Evolutionary conservation across 2,888 invertebrate species (phyloP).

Genomic region (Antheraea yamamai): DNA sequence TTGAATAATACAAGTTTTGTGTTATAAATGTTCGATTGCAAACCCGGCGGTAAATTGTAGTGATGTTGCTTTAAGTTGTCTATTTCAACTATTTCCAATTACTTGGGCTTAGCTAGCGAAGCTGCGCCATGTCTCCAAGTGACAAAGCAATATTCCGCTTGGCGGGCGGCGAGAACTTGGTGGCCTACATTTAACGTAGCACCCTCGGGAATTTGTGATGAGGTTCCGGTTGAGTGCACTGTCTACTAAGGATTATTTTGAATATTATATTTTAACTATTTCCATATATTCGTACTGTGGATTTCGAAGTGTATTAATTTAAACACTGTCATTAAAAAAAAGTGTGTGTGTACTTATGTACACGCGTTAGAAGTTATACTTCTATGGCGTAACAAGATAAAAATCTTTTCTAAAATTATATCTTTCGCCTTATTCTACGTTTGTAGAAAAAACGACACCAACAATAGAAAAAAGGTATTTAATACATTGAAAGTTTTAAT

Average conservation of each 20-base stretch:
- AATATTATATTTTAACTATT: slow-evolving; percentile 54
- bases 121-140: slow-evolving; percentile 76
- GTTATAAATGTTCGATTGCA: slow-evolving; percentile 20
- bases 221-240: slow-evolving; percentile 68
- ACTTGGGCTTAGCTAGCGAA: slow-evolving; percentile 73
- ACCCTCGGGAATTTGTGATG: slow-evolving; percentile 77
- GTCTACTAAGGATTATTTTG: slow-evolving; percentile 66
- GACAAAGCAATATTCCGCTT: slow-evolving; percentile 80
- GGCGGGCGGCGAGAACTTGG: slow-evolving; percentile 66
- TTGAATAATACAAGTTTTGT: slow-evolving; percentile 14
- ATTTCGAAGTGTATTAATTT: neutral
- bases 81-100: slow-evolving; percentile 82
- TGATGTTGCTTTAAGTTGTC: slow-evolving; percentile 67
- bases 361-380: too few relatives aligned
- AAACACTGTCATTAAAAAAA: neutral
- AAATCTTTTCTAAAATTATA: too few relatives aligned
- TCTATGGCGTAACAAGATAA: too few relatives aligned
- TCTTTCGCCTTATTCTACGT: too few relatives aligned
- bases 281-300: neutral
- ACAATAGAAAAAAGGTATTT: too few relatives aligned
- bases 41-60: slow-evolving; percentile 33
- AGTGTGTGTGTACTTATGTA: too few relatives aligned
- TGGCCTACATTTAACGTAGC: slow-evolving; percentile 78
- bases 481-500: too few relatives aligned
- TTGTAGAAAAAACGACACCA: too few relatives aligned